Evolutionary conservation across 2,888 invertebrate species (phyloP).

Genomic region (Eupithecia subfuscata): DNA sequence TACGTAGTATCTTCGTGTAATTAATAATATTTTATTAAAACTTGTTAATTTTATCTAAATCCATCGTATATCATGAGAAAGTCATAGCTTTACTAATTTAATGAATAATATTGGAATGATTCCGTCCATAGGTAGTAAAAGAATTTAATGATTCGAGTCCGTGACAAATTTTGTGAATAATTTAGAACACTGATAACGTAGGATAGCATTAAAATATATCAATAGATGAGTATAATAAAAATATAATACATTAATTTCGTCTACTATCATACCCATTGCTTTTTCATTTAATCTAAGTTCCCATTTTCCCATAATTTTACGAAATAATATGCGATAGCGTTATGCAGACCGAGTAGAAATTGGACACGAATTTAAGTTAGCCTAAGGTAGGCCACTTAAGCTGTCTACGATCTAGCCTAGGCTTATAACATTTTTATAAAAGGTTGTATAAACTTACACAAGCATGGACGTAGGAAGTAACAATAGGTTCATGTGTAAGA

Average conservation of each 20-base stretch:
- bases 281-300: conserved; percentile 33
- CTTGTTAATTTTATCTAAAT: conserved; percentile 60
- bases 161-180: conserved; percentile 64
- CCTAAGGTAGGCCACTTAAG: background rate
- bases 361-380: background rate
- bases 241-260: conserved; percentile 77
- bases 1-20: conserved; percentile 58
- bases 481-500: too few species aligned
- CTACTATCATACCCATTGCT: conserved; percentile 57
- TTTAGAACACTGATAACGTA: conserved; percentile 61
- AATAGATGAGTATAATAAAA: conserved; percentile 51
- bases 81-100: conserved; percentile 82
- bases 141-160: conserved; percentile 47
- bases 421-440: too few species aligned
- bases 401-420: background rate
- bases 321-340: background rate
- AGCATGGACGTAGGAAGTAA: too few species aligned
- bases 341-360: background rate
- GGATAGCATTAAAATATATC: conserved; percentile 68
- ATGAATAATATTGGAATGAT: conserved; percentile 61
- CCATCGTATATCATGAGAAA: conserved; percentile 74
- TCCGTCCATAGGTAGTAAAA: conserved; percentile 67
- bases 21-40: conserved; percentile 48
- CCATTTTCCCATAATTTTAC: background rate
- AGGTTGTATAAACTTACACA: too few species aligned